These are phyloP conservation scores for Magallana angulata DNA, from an alignment of 1,140 invertebrate species.

Conservation along the genomic window DNA sequence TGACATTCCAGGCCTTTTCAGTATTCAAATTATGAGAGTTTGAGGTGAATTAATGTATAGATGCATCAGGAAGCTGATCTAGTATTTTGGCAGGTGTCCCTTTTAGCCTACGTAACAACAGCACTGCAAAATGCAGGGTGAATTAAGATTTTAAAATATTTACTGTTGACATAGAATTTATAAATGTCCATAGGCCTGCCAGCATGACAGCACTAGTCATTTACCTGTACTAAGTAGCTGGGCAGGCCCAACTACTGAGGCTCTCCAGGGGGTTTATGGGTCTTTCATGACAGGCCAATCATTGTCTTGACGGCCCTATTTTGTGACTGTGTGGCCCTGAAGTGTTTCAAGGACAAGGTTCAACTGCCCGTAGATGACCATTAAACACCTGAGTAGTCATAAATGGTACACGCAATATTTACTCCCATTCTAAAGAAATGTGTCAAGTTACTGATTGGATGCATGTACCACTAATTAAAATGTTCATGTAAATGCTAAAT, in stretches of 20 bases:
- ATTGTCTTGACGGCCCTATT: neutral
- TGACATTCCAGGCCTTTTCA: neutral
- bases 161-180: neutral
- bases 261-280: neutral
- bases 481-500: too few relatives aligned
- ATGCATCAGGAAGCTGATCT: neutral
- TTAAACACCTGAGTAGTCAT: neutral
- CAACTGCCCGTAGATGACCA: neutral
- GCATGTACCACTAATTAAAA: too few relatives aligned
- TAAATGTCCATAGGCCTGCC: neutral
- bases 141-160: neutral
- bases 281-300: slow-evolving; percentile 6
- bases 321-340: neutral
- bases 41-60: neutral
- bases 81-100: neutral
- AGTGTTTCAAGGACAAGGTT: slow-evolving; percentile 2
- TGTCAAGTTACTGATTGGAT: too few relatives aligned
- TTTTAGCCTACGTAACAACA: neutral
- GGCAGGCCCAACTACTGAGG: slow-evolving; percentile 1
- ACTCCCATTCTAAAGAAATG: too few relatives aligned
- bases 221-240: neutral
- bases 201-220: neutral
- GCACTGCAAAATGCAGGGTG: neutral
- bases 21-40: neutral
- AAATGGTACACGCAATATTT: neutral